Conservation (phyloP, 2,797 vertebrate genomes). For the Antennarius maculatus region DNA sequence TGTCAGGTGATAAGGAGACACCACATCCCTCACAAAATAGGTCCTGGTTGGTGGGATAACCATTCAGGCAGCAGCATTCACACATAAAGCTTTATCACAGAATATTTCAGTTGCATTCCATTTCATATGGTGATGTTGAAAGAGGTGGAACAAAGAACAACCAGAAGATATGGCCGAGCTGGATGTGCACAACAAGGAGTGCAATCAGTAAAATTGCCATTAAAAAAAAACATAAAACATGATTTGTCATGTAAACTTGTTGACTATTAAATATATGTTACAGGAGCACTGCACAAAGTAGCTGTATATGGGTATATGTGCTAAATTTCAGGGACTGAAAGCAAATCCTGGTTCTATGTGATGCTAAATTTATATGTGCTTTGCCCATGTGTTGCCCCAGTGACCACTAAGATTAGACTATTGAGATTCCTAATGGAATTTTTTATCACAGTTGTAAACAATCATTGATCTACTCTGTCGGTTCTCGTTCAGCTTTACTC, state of each 20-base stretch:
- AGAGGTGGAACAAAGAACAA: too few relatives aligned
- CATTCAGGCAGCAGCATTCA: neutral
- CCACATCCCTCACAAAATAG: neutral
- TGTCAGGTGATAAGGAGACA: conserved; percentile 16
- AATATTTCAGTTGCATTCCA: neutral
- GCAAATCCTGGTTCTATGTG: conserved; percentile 3
- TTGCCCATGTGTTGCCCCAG: conserved; percentile 21
- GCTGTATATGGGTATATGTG: neutral
- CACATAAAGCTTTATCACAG: neutral
- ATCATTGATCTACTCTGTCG: conserved; percentile 50
- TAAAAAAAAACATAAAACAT: too few relatives aligned
- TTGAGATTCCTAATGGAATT: conserved; percentile 53
- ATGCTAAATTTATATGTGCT: conserved; percentile 37
- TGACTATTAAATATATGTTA: too few relatives aligned
- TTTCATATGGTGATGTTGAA: too few relatives aligned
- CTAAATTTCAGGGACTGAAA: conserved; percentile 35
- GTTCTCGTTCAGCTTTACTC: conserved; percentile 8
- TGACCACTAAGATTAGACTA: conserved; percentile 18
- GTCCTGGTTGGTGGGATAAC: too few relatives aligned
- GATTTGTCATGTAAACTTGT: too few relatives aligned
- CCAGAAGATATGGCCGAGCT: too few relatives aligned
- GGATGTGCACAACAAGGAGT: too few relatives aligned
- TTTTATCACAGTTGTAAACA: conserved; percentile 55
- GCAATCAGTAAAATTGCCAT: too few relatives aligned
- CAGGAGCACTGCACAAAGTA: too few relatives aligned